phyloP scores from a whole-genome alignment of 2,113 vertebrate species.

The Bos javanicus region DNA sequence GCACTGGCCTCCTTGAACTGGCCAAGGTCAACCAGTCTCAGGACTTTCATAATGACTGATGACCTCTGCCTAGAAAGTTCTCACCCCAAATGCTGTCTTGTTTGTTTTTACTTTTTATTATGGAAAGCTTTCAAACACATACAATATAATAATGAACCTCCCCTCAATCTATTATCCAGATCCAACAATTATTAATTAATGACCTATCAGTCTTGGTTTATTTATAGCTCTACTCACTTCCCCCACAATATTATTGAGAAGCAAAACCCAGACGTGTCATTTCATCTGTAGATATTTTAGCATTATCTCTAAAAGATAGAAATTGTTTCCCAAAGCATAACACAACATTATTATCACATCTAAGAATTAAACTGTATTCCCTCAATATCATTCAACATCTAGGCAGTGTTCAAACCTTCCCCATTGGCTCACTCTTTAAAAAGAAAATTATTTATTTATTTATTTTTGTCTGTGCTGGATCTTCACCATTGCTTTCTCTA shows the following conservation, averaged over 20 bases:
- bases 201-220: not conserved
- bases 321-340: not conserved
- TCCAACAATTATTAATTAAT: not conserved
- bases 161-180: not conserved
- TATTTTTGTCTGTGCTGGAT: not conserved
- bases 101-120: not conserved
- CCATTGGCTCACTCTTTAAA: not conserved
- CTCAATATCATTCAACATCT: not conserved
- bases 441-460: not conserved
- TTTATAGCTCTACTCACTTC: not conserved
- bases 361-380: not conserved
- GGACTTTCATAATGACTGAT: not conserved
- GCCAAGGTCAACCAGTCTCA: not conserved
- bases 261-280: not conserved
- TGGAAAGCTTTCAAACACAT: not conserved
- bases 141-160: not conserved
- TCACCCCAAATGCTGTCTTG: not conserved
- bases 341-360: not conserved
- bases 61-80: not conserved
- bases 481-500: not conserved
- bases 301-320: not conserved
- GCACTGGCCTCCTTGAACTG: fast-evolving
- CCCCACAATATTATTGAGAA: not conserved
- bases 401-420: not conserved
- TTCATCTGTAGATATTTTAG: not conserved